Evolutionary conservation across 2,888 invertebrate species (phyloP).

Genomic region (Drosophila quinaria): DNA sequence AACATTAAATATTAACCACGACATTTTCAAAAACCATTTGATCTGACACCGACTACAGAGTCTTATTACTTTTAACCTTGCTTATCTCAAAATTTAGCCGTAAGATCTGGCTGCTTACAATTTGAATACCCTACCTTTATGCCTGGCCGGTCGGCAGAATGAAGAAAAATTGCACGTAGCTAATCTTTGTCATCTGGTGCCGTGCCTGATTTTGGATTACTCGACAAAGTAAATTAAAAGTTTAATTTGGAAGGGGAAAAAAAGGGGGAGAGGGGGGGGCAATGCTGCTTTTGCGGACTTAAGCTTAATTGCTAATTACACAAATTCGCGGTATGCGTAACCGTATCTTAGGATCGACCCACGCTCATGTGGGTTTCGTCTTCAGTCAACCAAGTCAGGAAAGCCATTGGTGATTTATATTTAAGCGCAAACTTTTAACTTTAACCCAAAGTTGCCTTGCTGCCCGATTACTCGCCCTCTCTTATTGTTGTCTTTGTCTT

Average conservation of each 20-base stretch:
- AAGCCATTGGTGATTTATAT: constrained; percentile 79
- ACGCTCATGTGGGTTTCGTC: constrained; percentile 40
- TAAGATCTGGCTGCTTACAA: constrained; percentile 1
- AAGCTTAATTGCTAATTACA: constrained; percentile 78
- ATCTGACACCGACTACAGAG: constrained; percentile 22
- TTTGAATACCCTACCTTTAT: constrained; percentile 41
- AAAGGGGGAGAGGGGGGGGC: too few species aligned
- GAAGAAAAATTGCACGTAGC: constrained; percentile 70
- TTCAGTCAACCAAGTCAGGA: constrained; percentile 53
- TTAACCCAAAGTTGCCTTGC: constrained; percentile 72
- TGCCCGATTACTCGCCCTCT: constrained; percentile 34
- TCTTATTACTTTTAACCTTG: constrained; percentile 2
- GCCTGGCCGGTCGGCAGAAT: constrained; percentile 33
- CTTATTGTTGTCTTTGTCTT: constrained; percentile 19
- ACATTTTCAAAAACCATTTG: constrained; percentile 20
- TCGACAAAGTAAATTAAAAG: constrained; percentile 59
- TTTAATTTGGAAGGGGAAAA: constrained; percentile 47
- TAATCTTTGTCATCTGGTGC: constrained; percentile 79
- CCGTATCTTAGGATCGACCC: constrained; percentile 51
- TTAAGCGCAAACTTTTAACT: constrained; percentile 79
- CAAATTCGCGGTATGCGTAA: constrained; percentile 72
- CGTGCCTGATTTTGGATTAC: constrained; percentile 65
- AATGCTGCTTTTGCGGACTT: constrained; percentile 50
- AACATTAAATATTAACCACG: constrained; percentile 15
- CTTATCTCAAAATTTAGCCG: constrained; percentile 6